Conservation (phyloP, 1,140 invertebrate genomes). For the Augochlora pura region DNA sequence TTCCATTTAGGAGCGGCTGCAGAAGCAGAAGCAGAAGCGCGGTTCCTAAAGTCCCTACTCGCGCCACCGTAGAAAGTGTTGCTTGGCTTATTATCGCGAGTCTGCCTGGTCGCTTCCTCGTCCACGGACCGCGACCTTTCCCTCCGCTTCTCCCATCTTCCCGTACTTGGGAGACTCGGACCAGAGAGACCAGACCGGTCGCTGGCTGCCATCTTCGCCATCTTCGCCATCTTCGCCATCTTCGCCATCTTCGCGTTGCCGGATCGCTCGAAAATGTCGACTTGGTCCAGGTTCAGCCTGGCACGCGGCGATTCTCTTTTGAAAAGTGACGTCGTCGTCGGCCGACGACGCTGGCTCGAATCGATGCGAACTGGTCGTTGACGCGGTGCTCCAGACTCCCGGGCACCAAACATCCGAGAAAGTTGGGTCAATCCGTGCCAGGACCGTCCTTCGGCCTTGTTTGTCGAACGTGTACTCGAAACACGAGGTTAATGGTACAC, state of each 20-base stretch:
- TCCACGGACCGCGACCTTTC: constrained; percentile 74
- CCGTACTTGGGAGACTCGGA: too few relatives aligned
- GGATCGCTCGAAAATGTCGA: neutral
- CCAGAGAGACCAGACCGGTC: neutral
- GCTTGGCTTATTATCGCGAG: constrained; percentile 68
- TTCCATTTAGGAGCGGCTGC: constrained; percentile 67
- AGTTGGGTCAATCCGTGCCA: neutral
- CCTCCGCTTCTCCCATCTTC: constrained; percentile 50
- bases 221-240: too few relatives aligned
- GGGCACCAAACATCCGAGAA: constrained; percentile 8
- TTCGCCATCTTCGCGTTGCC: constrained; percentile 19
- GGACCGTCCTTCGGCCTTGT: constrained; percentile 17
- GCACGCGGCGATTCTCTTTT: too few relatives aligned
- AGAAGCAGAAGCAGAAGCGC: constrained; percentile 21
- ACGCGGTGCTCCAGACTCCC: constrained; percentile 2
- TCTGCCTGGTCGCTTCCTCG: constrained; percentile 63
- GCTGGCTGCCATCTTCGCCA: neutral
- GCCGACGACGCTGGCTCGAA: neutral
- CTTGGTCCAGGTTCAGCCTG: too few relatives aligned
- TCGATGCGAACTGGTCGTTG: constrained; percentile 31
- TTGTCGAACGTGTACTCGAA: neutral
- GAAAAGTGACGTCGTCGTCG: too few relatives aligned
- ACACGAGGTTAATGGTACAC: constrained; percentile 4
- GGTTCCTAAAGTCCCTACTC: constrained; percentile 16
- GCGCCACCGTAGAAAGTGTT: constrained; percentile 71